Conservation (phyloP, 2,797 vertebrate species). For the Alosa sapidissima region DNA sequence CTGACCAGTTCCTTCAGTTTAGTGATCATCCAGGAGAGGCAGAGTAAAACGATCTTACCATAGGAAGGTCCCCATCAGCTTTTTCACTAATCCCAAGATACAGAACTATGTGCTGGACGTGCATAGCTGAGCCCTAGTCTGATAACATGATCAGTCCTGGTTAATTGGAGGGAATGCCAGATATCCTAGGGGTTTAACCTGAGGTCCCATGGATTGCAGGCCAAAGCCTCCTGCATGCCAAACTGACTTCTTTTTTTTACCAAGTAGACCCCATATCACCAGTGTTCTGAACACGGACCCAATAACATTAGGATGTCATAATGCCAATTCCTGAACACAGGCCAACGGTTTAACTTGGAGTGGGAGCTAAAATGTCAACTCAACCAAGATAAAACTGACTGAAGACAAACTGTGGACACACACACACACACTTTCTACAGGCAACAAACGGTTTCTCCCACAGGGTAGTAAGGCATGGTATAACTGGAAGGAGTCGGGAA, state of each 20-base stretch:
- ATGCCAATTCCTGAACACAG: not conserved
- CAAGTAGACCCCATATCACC: not conserved
- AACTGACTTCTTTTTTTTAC: conserved; percentile 10
- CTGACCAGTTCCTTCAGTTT: conserved; percentile 49
- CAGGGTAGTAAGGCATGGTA: not conserved
- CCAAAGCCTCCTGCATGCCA: conserved; percentile 43
- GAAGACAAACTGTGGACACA: not conserved
- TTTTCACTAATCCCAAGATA: conserved; percentile 66
- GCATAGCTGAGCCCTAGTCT: conserved; percentile 50
- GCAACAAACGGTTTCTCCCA: not conserved
- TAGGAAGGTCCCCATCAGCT: conserved; percentile 63
- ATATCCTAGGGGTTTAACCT: conserved; percentile 53
- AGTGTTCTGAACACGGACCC: not conserved
- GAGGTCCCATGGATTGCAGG: conserved; percentile 44
- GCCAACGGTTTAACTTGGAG: not conserved
- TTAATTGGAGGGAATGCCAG: conserved; percentile 59
- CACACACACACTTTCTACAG: not conserved
- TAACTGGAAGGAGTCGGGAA: not conserved
- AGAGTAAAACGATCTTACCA: conserved; percentile 35
- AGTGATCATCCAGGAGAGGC: conserved; percentile 42
- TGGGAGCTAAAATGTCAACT: no score
- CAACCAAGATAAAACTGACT: no score
- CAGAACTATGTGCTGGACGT: conserved; percentile 54
- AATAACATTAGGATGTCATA: not conserved
- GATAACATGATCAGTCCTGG: conserved; percentile 58